These are phyloP conservation scores for Polietes domitor DNA, from an alignment of 2,888 invertebrate genomes.

Conservation along the genomic window DNA sequence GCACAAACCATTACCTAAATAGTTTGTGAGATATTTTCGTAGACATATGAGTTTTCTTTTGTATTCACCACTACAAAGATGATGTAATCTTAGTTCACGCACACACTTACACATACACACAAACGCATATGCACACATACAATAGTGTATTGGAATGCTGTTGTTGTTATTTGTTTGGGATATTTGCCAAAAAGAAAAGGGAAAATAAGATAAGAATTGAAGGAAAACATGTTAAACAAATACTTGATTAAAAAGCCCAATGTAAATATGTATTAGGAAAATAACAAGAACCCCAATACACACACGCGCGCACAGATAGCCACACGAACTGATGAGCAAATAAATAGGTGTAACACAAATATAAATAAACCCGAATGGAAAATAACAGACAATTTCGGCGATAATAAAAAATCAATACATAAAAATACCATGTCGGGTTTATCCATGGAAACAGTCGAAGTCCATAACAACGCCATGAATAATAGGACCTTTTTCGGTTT, in stretches of 20 bases:
- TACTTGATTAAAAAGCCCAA: slow-evolving; percentile 38
- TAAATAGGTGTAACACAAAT: slow-evolving; percentile 17
- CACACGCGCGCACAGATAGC: background rate
- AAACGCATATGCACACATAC: background rate
- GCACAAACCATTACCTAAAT: background rate
- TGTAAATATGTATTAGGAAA: slow-evolving; percentile 22
- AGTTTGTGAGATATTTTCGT: slow-evolving; percentile 5
- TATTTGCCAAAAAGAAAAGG: slow-evolving; percentile 8
- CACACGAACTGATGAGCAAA: slow-evolving; percentile 16
- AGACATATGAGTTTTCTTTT: slow-evolving; percentile 23
- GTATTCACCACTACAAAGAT: background rate
- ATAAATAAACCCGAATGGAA: slow-evolving; percentile 29
- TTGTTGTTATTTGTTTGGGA: slow-evolving; percentile 19
- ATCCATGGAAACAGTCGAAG: too few species aligned
- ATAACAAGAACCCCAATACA: slow-evolving; percentile 8
- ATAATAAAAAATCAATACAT: background rate
- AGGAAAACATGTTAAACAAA: slow-evolving; percentile 26
- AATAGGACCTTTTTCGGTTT: too few species aligned
- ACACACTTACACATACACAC: slow-evolving; percentile 15
- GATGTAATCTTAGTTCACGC: slow-evolving; percentile 9
- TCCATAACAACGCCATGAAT: too few species aligned
- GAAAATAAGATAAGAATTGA: slow-evolving; percentile 15
- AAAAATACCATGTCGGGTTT: background rate
- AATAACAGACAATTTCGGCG: slow-evolving; percentile 43
- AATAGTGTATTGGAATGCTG: background rate